Evolutionary conservation across 2,797 vertebrate species (phyloP).

Genomic region (Knipowitschia caucasica): DNA sequence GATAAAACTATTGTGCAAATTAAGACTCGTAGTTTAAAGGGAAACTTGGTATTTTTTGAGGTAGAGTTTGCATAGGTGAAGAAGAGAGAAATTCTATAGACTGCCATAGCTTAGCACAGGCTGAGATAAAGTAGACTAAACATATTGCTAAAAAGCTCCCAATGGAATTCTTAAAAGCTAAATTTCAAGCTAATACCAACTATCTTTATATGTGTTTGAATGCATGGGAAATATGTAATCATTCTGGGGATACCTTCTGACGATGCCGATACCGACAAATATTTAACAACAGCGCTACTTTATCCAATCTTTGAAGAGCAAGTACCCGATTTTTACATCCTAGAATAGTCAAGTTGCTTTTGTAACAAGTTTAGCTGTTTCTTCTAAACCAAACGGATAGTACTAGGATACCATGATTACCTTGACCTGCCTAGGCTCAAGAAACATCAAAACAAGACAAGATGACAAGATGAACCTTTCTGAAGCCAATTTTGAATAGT

Average conservation of each 20-base stretch:
- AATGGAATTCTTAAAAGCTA: background rate
- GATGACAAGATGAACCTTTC: too few species aligned
- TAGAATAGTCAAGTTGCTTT: too few species aligned
- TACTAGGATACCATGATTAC: too few species aligned
- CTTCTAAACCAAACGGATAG: too few species aligned
- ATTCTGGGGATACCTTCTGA: background rate
- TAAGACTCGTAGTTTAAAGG: slow-evolving; percentile 66
- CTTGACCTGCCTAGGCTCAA: too few species aligned
- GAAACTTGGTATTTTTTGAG: slow-evolving; percentile 3
- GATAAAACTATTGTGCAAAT: slow-evolving; percentile 83
- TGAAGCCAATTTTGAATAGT: too few species aligned
- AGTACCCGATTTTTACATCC: too few species aligned
- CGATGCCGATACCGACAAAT: background rate
- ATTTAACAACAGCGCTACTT: background rate
- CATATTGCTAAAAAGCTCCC: background rate
- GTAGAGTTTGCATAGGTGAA: background rate
- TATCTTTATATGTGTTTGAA: background rate
- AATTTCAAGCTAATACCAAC: background rate
- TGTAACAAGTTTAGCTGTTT: too few species aligned
- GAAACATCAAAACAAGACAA: too few species aligned
- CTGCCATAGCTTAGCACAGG: background rate
- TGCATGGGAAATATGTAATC: background rate
- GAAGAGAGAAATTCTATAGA: background rate
- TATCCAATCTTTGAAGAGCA: too few species aligned
- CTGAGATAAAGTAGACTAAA: background rate